Conservation (phyloP, 2,888 invertebrate genomes). For the Thyatira batis region DNA sequence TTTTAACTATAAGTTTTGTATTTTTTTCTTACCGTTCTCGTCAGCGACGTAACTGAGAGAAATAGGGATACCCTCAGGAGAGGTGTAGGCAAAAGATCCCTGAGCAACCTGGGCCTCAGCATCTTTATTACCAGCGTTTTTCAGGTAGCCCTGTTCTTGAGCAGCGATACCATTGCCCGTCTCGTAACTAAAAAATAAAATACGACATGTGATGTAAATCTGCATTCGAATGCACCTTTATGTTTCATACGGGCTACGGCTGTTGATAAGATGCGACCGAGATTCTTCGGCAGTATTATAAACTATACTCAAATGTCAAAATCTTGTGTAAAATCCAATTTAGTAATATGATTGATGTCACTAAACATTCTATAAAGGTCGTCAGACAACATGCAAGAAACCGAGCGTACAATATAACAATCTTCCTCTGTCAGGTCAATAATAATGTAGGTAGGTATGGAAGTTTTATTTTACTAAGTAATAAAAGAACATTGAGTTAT, state of each 20-base stretch:
- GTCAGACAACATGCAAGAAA: neutral
- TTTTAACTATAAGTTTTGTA: neutral
- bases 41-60: slow-evolving; percentile 86
- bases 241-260: too few relatives aligned
- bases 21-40: slow-evolving; percentile 82
- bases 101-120: slow-evolving; percentile 86
- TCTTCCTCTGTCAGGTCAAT: neutral
- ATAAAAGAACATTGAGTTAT: neutral
- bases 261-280: neutral
- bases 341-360: neutral
- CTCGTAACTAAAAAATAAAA: slow-evolving; percentile 81
- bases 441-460: neutral
- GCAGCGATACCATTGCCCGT: slow-evolving; percentile 88
- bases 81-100: slow-evolving; percentile 87
- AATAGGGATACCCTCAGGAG: slow-evolving; percentile 87
- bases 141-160: slow-evolving; percentile 87
- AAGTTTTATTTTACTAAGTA: neutral
- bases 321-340: neutral
- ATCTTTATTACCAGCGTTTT: slow-evolving; percentile 86
- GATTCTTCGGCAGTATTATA: neutral
- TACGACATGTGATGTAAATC: neutral
- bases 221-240: too few relatives aligned
- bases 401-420: neutral
- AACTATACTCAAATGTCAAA: slow-evolving; percentile 2
- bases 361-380: neutral